Evolutionary conservation across 2,797 vertebrate genomes (phyloP), one percentile per base, ranked within the genome.

Genomic region (Threskiornis aethiopicus): DNA sequence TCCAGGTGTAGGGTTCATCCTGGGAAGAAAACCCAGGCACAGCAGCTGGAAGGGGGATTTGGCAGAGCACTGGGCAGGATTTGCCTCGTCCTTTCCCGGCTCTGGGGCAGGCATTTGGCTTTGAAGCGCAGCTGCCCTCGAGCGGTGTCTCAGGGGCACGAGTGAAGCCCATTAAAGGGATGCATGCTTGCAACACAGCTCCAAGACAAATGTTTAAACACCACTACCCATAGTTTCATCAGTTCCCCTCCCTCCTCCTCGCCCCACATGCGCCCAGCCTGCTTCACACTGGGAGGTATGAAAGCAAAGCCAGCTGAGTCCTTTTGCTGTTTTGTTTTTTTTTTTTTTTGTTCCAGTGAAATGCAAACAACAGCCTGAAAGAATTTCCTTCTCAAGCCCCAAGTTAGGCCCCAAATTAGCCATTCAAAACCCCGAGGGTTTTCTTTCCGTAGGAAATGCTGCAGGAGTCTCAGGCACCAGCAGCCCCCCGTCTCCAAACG

Each of bases 311-410:
- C 88, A 92, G 72, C 31, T 41, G 52, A 78, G 37, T 2, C 72
- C 24, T 90, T 77, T 16, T 55, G 39, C 42, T 83, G 7, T 29
- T 17, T 8, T 83, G 7, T 29, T 17, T 8, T 55, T 41, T 25
- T 9, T 49, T 57, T 39, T 49, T 28, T 26, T 64, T 54, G 12
- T 54, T 77, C 35, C 41, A 86, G 47, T 44, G 64, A 78, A 94
- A 94, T 16, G 44, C 42, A 67, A 78, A 80, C 37, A 66, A 57
- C 47, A 81, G 57, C 79, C 79, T 77, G 55, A 77, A 79, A 35
- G 71, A 83, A 92, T 71, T 71, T 72, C 81, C 37, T 71, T 69
- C 93, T 71, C 10, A 3, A 84, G 59, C 35, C 77, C 84, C 33
- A 28, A 54, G 52, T 54, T 54, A 57, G 55, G 55, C 55, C 55